Evolutionary conservation across 2,888 invertebrate species (phyloP).

Genomic region (Eilema depressum): DNA sequence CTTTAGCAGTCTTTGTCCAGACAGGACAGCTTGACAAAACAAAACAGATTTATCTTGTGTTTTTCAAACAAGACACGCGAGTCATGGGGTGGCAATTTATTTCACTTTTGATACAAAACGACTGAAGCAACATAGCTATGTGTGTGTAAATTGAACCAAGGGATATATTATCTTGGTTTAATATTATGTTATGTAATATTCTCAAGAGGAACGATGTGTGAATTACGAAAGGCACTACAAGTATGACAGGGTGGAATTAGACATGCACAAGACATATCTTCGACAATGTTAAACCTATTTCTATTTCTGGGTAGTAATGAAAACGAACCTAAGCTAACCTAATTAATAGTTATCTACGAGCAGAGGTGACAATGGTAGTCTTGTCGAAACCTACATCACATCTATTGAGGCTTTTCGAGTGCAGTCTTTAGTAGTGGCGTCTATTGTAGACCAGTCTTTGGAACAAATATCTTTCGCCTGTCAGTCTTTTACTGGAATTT

Average conservation of each 20-base stretch:
- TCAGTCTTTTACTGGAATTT: background rate
- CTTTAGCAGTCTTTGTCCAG: background rate
- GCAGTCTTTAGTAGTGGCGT: no score
- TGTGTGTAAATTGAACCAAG: background rate
- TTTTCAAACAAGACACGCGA: background rate
- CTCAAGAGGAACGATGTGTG: background rate
- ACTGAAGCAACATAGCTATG: background rate
- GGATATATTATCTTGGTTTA: background rate
- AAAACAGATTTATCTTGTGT: background rate
- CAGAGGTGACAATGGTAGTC: no score
- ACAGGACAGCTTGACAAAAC: background rate
- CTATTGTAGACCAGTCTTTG: no score
- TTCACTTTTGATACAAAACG: background rate
- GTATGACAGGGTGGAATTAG: background rate
- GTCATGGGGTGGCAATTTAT: conserved; percentile 7
- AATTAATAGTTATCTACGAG: no score
- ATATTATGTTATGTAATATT: background rate
- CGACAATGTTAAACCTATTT: no score
- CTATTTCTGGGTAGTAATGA: no score
- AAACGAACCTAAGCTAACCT: no score
- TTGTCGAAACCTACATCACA: no score
- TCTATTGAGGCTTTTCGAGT: no score
- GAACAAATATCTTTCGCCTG: background rate
- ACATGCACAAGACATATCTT: background rate
- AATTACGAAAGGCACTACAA: background rate